These are phyloP conservation scores for Pangasianodon hypophthalmus DNA, from an alignment of 2,113 vertebrate species.

Conservation along the genomic window DNA sequence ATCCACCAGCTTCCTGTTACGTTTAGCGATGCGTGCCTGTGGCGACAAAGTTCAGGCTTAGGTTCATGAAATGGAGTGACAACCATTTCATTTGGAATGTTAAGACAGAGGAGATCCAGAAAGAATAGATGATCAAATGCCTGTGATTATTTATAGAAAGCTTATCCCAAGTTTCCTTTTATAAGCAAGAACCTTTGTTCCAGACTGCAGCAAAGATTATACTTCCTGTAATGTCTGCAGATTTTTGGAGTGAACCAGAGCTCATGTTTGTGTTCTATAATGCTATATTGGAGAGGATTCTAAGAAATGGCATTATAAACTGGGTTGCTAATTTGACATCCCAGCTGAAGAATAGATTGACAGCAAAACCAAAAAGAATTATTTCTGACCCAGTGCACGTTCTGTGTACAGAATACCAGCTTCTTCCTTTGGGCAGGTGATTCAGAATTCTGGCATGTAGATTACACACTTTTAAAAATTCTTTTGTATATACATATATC, in stretches of 20 bases:
- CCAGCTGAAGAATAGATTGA: background rate
- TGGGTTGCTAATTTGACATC: background rate
- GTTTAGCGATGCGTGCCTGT: constrained; percentile 92
- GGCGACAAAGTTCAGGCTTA: background rate
- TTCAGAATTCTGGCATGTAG: no score
- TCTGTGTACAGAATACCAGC: background rate
- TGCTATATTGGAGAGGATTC: background rate
- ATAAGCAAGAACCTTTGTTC: background rate
- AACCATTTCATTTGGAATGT: background rate
- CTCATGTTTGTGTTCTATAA: background rate
- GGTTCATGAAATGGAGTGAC: background rate
- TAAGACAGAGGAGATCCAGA: background rate
- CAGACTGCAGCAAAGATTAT: background rate
- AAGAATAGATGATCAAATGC: background rate
- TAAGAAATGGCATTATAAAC: background rate
- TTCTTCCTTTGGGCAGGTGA: background rate
- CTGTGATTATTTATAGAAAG: background rate
- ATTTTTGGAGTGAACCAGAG: background rate
- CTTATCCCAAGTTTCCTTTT: background rate
- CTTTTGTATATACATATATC: background rate
- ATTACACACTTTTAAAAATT: no score
- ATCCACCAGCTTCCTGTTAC: constrained; percentile 95
- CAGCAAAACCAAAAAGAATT: background rate
- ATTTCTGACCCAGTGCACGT: background rate
- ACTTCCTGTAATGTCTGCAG: background rate